Evolutionary conservation across 2,888 invertebrate species (phyloP).

Genomic region (Schizaphis graminum): DNA sequence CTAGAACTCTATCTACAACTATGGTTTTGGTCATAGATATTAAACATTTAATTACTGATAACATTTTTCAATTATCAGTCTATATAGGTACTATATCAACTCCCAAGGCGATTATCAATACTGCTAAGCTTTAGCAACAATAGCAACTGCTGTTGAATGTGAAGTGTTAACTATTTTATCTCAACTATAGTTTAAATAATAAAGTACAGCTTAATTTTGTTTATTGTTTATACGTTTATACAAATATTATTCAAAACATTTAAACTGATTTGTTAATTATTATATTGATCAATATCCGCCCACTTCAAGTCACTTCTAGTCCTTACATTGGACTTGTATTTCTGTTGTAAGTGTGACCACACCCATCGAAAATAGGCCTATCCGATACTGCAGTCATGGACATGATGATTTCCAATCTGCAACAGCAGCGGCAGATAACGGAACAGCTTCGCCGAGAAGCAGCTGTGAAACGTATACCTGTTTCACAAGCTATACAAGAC

Average conservation of each 20-base stretch:
- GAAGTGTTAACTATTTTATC: not conserved
- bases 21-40: too few species aligned
- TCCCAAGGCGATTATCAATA: not conserved
- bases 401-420: constrained; percentile 93
- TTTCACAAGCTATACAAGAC: constrained; percentile 90
- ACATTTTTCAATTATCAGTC: too few species aligned
- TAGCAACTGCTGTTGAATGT: not conserved
- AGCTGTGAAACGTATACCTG: constrained; percentile 85
- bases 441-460: constrained; percentile 95
- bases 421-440: constrained; percentile 93
- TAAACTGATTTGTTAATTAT: not conserved
- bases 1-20: too few species aligned
- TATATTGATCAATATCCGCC: not conserved
- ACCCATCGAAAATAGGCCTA: constrained; percentile 81
- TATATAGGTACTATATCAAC: too few species aligned
- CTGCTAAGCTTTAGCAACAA: not conserved
- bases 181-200: not conserved
- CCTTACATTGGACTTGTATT: constrained; percentile 52
- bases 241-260: not conserved
- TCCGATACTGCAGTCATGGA: constrained; percentile 91
- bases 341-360: constrained; percentile 67
- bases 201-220: not conserved
- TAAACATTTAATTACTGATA: too few species aligned
- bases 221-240: not conserved
- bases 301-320: constrained; percentile 32